Evolutionary conservation across 2,113 vertebrate species (phyloP).

Genomic region (Aspiorhynchus laticeps): DNA sequence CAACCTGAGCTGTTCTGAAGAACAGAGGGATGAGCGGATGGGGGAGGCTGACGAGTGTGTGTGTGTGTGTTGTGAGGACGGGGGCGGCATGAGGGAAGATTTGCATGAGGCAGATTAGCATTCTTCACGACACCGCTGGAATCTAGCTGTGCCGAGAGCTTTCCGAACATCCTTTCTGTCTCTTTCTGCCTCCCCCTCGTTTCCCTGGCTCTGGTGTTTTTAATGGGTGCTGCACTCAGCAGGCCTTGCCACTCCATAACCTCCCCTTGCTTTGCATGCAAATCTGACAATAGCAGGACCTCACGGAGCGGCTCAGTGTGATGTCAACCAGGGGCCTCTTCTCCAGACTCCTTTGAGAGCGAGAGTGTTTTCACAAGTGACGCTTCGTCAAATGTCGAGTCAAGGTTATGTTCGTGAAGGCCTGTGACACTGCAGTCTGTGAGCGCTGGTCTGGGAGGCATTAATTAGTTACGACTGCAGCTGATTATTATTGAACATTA

Average conservation of each 20-base stretch:
- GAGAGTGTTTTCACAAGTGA: constrained; percentile 33
- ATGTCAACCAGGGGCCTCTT: constrained; percentile 35
- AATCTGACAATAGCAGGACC: constrained; percentile 58
- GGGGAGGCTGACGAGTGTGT: constrained; percentile 41
- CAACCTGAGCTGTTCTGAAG: constrained; percentile 64
- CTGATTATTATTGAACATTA: constrained; percentile 54
- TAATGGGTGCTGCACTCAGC: constrained; percentile 63
- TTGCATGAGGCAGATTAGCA: constrained; percentile 70
- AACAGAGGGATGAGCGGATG: constrained; percentile 60
- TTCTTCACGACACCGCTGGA: constrained; percentile 75
- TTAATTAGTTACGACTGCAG: constrained; percentile 69
- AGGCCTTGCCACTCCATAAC: constrained; percentile 59
- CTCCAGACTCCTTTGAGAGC: constrained; percentile 17
- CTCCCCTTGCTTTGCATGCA: constrained; percentile 48
- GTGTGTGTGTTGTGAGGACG: constrained; percentile 16
- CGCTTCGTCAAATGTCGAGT: constrained; percentile 45
- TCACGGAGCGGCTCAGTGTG: constrained; percentile 41
- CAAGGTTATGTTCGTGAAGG: constrained; percentile 54
- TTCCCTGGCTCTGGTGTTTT: constrained; percentile 50
- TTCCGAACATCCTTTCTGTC: constrained; percentile 25
- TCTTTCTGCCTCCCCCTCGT: constrained; percentile 10
- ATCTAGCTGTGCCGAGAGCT: constrained; percentile 67
- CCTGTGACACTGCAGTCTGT: constrained; percentile 57
- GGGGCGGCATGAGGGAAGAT: constrained; percentile 36
- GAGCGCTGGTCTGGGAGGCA: constrained; percentile 43